Evolutionary conservation across 2,113 vertebrate genomes (phyloP).

Genomic region (Lethenteron reissneri): DNA sequence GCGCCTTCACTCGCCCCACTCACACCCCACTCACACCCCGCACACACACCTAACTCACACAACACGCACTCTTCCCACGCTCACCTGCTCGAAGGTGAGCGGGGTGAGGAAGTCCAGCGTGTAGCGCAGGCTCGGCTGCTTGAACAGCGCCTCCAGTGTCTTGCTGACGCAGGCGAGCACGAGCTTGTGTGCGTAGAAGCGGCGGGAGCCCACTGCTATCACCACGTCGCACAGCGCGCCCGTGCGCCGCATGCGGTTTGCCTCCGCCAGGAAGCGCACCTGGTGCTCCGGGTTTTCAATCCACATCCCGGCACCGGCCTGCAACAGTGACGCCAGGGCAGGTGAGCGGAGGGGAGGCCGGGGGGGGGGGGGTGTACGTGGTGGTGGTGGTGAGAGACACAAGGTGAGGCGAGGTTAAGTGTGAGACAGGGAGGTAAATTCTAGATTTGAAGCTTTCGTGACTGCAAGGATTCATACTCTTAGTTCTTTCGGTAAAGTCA

Average conservation of each 20-base stretch:
- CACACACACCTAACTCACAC: background rate
- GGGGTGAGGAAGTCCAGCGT: background rate
- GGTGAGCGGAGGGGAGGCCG: too few relatives aligned
- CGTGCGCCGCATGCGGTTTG: background rate
- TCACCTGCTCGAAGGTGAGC: background rate
- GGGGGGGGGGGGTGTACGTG: too few relatives aligned
- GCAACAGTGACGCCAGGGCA: too few relatives aligned
- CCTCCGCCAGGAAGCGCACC: background rate
- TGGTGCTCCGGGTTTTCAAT: background rate
- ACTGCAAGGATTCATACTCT: too few relatives aligned
- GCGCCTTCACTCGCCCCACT: background rate
- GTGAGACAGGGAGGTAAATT: too few relatives aligned
- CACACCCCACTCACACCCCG: too few relatives aligned
- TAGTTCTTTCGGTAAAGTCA: too few relatives aligned
- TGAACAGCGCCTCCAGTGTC: background rate
- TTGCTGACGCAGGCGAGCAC: background rate
- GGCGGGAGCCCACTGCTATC: background rate
- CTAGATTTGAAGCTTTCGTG: too few relatives aligned
- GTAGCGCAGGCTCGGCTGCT: background rate
- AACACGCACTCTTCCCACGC: background rate
- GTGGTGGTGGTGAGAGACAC: too few relatives aligned
- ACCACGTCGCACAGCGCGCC: slow-evolving; percentile 2
- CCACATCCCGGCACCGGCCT: background rate
- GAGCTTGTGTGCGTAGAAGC: background rate
- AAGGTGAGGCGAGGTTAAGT: too few relatives aligned